Percentiles rank a stretch among this genome's conserved stretches.
phyloP scores from a whole-genome alignment of 2,888 invertebrate species.

The Lasioglossum villosulum region DNA sequence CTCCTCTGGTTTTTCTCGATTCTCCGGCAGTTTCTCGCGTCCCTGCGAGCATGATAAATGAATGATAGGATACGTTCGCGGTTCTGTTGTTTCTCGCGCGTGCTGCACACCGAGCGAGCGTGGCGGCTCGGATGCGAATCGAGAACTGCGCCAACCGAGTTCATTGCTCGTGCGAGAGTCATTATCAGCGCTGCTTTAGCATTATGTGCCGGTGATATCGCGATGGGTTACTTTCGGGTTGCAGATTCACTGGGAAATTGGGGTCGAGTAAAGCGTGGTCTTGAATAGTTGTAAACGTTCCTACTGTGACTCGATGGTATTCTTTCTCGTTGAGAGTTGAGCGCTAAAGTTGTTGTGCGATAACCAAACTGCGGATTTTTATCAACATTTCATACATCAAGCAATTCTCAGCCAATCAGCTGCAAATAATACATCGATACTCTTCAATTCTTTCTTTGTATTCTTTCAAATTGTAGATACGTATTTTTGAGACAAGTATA shows the following conservation, averaged over 20 bases:
- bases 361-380: background rate
- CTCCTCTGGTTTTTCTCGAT: background rate
- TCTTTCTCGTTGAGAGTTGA: background rate
- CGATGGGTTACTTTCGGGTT: background rate
- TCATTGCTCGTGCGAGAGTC: conserved; percentile 49
- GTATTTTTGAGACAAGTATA: background rate
- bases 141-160: conserved; percentile 20
- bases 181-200: background rate
- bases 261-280: background rate
- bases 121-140: background rate
- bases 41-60: background rate
- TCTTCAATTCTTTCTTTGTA: background rate
- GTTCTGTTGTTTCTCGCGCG: background rate
- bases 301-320: background rate
- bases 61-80: conserved; percentile 1
- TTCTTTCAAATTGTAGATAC: background rate
- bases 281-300: background rate
- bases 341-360: background rate
- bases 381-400: background rate
- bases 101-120: background rate
- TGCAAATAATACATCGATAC: background rate
- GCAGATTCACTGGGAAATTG: background rate
- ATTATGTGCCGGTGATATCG: background rate
- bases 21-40: background rate
- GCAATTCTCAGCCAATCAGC: background rate